A percentile compares a stretch with the other conserved stretches of the same genome.
Evolutionary conservation across 2,113 vertebrate species (phyloP).

Genomic region (Carassius gibelio): DNA sequence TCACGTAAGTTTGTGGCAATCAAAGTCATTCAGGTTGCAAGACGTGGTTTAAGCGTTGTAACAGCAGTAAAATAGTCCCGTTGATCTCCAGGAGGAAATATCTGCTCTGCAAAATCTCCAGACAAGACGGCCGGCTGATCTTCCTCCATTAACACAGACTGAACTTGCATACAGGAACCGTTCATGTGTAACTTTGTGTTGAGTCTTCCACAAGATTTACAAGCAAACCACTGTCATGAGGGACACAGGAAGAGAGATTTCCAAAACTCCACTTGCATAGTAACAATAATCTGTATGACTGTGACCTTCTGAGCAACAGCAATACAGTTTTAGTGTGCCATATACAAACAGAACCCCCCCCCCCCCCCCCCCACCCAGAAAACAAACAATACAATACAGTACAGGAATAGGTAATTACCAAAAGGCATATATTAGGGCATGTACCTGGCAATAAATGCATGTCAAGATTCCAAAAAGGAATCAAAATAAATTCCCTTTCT

Average conservation of each 20-base stretch:
- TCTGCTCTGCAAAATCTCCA: background rate
- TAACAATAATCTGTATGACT: conserved; percentile 80
- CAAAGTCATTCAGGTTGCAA: background rate
- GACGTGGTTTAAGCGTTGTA: conserved; percentile 29
- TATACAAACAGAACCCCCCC: conserved; percentile 62
- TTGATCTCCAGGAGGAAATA: conserved; percentile 7
- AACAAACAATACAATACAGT: conserved; percentile 68
- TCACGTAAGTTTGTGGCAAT: conserved; percentile 27
- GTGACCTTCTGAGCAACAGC: conserved; percentile 75
- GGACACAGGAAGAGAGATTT: conserved; percentile 33
- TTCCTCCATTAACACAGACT: conserved; percentile 7
- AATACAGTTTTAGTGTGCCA: conserved; percentile 68
- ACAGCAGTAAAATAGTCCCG: conserved; percentile 25
- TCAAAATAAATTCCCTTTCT: conserved; percentile 91
- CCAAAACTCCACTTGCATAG: conserved; percentile 85
- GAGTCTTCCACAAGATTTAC: background rate
- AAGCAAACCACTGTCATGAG: background rate
- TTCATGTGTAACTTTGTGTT: conserved; percentile 26
- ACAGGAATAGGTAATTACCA: conserved; percentile 62
- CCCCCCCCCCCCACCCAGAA: conserved; percentile 47
- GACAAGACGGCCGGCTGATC: background rate
- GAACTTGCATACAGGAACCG: conserved; percentile 60
- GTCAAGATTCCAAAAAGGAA: conserved; percentile 93
- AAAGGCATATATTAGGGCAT: conserved; percentile 76
- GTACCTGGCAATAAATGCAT: conserved; percentile 83